A percentile compares a stretch with the other conserved stretches of the same genome.
These are phyloP conservation scores for Drosophila barbarae DNA, from an alignment of 2,888 invertebrate species.

Conservation along the genomic window DNA sequence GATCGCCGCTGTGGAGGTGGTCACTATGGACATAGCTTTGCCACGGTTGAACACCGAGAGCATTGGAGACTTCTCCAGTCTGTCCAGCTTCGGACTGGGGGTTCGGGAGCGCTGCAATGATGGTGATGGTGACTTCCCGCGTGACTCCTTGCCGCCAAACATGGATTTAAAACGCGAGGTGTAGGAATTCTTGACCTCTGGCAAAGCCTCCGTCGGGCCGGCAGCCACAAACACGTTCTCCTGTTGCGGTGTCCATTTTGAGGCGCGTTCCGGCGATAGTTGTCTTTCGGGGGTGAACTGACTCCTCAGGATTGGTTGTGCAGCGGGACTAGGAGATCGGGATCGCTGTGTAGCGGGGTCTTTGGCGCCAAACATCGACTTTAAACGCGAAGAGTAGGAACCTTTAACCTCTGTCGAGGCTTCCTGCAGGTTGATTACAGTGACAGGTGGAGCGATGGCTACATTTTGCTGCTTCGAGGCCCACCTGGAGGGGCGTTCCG, in stretches of 20 bases:
- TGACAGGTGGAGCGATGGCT: conserved; percentile 30
- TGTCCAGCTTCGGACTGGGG: conserved; percentile 55
- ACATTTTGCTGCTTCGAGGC: conserved; percentile 24
- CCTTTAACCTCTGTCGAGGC: conserved; percentile 66
- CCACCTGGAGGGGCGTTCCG: conserved; percentile 61
- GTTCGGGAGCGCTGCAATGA: conserved; percentile 57
- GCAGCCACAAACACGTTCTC: conserved; percentile 1
- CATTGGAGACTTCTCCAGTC: conserved; percentile 60
- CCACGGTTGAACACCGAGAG: conserved; percentile 64
- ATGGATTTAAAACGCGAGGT: conserved; percentile 75
- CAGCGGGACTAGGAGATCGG: conserved; percentile 57
- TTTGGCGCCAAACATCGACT: conserved; percentile 74
- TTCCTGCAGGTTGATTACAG: conserved; percentile 45
- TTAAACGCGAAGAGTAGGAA: conserved; percentile 74
- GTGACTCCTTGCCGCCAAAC: conserved; percentile 68
- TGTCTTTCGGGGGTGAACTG: conserved; percentile 71
- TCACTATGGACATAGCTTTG: conserved; percentile 66
- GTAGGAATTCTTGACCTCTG: conserved; percentile 73
- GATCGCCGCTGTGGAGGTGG: conserved; percentile 55
- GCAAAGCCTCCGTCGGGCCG: conserved; percentile 47
- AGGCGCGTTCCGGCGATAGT: conserved; percentile 62
- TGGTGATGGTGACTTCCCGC: conserved; percentile 59
- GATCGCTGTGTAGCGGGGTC: conserved; percentile 53
- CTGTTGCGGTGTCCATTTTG: conserved; percentile 48
- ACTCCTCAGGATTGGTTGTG: conserved; percentile 53